Evolutionary conservation across 92 coral and sea anemone species (phyloP), one percentile per base, ranked within the genome.

Genomic region (Palythoa grandiflora): DNA sequence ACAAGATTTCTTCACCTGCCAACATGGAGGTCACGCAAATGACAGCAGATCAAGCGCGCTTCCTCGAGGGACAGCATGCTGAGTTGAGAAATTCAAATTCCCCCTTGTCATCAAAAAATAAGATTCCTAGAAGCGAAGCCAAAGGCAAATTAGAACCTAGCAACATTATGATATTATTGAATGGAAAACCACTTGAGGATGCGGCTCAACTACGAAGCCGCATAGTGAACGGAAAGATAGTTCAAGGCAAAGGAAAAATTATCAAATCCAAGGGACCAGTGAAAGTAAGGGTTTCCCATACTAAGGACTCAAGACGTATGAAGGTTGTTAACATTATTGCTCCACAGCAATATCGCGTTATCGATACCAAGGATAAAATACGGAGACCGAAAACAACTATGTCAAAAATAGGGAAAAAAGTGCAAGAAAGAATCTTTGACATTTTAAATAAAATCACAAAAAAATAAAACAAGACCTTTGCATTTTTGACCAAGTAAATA

Each of bases 181-280:
- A 97, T 86, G 99, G 99, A n/a, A 89, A 89, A 73, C 97, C 98
- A 19, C 79, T 97, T 13, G 99, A 96, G 38, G 96, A 92, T 73
- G 93, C 97, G 68, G 90, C 94, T 16, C 96, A 97, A 53, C 83
- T 97, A 19, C 79, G 99, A 70, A 92, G 96, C 88, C 94, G 88
- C 55, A 94, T 97, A 9, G 88, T 91, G 74, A 87, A 95, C 80
- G 99, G 99, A 19, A 91, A 85, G 75, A 68, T 95, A 35, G 73
- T 97, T 7, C 88, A 88, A 87, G 99, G 99, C 20, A 92, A 88
- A 89, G 99, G 98, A 40, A 97, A 97, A 53, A 36, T 91, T 16
- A 94, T 97, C 66, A 96, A 92, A 89, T 97, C 99, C 4, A 97
- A 97, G 84, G 99, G 98, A 20, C 97, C 99, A 16, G 91, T 97